Conservation (phyloP, 2,888 invertebrate species). For the Apodemia mormo region DNA sequence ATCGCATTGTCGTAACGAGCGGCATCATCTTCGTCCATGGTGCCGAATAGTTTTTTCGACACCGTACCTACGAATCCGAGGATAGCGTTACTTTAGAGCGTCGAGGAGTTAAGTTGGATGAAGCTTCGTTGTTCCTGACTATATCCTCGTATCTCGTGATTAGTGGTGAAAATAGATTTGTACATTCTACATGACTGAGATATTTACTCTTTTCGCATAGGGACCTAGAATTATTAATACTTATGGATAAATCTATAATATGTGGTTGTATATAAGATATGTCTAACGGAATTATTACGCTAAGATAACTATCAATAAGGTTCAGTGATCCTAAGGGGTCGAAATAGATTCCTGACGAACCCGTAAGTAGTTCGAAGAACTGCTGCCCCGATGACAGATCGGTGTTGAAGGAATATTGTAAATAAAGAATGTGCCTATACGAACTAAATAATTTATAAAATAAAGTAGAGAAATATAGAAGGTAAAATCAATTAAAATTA, state of each 20-base stretch:
- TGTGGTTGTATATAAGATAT: neutral
- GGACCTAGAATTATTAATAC: neutral
- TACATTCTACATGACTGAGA: neutral
- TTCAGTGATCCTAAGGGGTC: no score
- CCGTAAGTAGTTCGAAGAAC: no score
- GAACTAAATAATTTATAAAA: no score
- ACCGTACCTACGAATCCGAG: neutral
- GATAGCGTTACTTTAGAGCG: neutral
- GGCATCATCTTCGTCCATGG: constrained; percentile 2
- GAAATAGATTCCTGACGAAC: no score
- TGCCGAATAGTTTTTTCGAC: constrained; percentile 3
- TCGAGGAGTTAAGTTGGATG: neutral
- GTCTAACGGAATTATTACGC: no score
- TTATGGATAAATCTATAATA: neutral
- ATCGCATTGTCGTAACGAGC: neutral
- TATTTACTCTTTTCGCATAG: neutral
- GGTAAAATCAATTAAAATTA: no score
- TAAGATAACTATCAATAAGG: no score
- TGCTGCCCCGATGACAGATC: no score
- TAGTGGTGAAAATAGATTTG: neutral
- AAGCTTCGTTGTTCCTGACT: neutral
- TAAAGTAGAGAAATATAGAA: no score
- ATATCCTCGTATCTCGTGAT: neutral
- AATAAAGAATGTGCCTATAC: no score
- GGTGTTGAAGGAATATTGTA: no score